Conservation (phyloP, 2,888 invertebrate genomes). For the Cheilosia vulpina region DNA sequence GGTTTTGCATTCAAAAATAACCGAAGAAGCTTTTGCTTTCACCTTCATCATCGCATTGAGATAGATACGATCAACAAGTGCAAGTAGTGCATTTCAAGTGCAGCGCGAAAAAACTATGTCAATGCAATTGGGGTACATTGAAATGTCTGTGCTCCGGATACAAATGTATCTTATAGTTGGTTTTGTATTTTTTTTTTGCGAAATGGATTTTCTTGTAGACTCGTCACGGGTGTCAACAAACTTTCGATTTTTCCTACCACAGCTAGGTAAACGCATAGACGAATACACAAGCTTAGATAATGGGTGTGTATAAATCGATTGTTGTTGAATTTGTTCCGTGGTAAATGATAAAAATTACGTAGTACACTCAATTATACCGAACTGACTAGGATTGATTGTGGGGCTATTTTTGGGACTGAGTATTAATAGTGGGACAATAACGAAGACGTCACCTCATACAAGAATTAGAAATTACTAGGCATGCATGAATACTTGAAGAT, state of each 20-base stretch:
- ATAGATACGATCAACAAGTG: slow-evolving; percentile 68
- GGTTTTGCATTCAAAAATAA: slow-evolving; percentile 55
- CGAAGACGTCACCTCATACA: slow-evolving; percentile 1
- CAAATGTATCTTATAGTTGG: slow-evolving; percentile 41
- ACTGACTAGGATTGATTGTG: not conserved
- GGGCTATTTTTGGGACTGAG: slow-evolving; percentile 22
- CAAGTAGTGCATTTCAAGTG: slow-evolving; percentile 62
- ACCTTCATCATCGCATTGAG: slow-evolving; percentile 53
- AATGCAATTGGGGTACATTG: slow-evolving; percentile 59
- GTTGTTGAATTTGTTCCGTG: slow-evolving; percentile 23
- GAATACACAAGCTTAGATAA: not conserved
- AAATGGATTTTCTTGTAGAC: slow-evolving; percentile 4
- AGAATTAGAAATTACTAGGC: not conserved
- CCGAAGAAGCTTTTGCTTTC: slow-evolving; percentile 59
- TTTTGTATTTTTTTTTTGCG: slow-evolving; percentile 10
- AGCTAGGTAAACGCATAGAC: slow-evolving; percentile 14
- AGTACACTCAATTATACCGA: not conserved
- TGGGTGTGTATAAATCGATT: not conserved
- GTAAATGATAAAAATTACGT: slow-evolving; percentile 32
- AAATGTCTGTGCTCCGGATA: slow-evolving; percentile 42
- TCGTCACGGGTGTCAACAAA: slow-evolving; percentile 59
- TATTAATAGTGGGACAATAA: slow-evolving; percentile 2
- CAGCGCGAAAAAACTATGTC: slow-evolving; percentile 63
- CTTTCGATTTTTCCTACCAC: slow-evolving; percentile 59
- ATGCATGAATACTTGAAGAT: no score